Base-by-base conservation (phyloP, 2,888 invertebrate genomes). In the Diaprepes abbreviatus region DNA sequence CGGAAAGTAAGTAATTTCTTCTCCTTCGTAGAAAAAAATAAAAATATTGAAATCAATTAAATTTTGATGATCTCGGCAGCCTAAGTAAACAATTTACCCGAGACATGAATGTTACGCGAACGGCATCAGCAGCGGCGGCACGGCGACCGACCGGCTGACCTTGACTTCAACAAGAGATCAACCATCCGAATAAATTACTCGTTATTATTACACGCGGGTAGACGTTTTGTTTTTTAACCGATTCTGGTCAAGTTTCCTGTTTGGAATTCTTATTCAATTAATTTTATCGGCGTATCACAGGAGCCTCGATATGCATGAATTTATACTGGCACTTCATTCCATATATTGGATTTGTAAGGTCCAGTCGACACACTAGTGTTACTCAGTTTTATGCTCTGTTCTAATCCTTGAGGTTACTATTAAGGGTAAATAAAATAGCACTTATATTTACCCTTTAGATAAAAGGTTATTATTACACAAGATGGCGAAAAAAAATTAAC, bases 81-180 rank as follows among this genome's bases (percentile, higher is more conserved):
- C 7, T 9, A 16, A 58, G 58, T 24, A 40, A 28, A 45, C 63
- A 55, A 55, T 50, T 54, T 19, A 54, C n/a, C 16, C 63, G 43
- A 54, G 54, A 21, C 55, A 65, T 45, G 12, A 17, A 24, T 6
- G 45, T 45, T 24, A 50, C 7, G 45, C 19, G 33, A 31, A 28
- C 36, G 31, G 35, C 7, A 17, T 40, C 7, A 35, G 14, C 21
- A 31, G 16, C 36, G 31, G 35, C 7, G 12, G 40, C 6, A 36
- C 48, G 21, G 50, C 31, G 54, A 17, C 24, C 48, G 33, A 66
- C 66, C 70, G 21, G 70, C 28, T 58, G 62, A 55, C 70, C 70
- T 70, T 70, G 70, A 70, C 70, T 70, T 66, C 65, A 50, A 60
- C 69, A 40, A 64, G 64, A 62, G 62, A 50, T 63, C 68, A 48